These are phyloP conservation scores for Apodemia mormo DNA, from an alignment of 2,888 invertebrate genomes.

Conservation along the genomic window DNA sequence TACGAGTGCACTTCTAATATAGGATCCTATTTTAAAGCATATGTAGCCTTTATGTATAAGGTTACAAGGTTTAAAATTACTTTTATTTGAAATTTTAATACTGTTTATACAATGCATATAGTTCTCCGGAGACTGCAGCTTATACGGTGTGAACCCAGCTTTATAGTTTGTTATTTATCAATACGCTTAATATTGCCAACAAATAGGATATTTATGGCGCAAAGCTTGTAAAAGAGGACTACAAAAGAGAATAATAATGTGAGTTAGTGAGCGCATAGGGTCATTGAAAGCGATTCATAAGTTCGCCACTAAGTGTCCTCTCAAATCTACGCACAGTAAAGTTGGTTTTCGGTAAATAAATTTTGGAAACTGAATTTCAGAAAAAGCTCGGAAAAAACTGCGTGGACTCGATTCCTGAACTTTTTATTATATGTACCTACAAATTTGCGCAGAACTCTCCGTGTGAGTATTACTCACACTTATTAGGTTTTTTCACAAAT, in stretches of 20 bases:
- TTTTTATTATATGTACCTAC: too few relatives aligned
- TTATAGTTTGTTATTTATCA: constrained; percentile 5
- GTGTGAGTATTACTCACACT: too few relatives aligned
- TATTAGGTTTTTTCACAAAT: too few relatives aligned
- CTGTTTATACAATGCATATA: background rate
- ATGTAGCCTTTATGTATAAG: background rate
- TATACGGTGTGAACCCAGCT: background rate
- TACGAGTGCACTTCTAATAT: background rate
- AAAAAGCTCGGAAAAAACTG: too few relatives aligned
- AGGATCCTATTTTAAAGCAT: background rate
- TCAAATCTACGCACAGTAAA: too few relatives aligned
- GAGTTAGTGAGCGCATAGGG: too few relatives aligned
- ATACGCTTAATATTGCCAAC: constrained; percentile 3
- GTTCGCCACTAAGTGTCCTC: too few relatives aligned
- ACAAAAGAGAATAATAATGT: background rate
- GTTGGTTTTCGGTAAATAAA: too few relatives aligned
- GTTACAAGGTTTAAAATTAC: background rate
- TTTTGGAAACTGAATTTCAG: too few relatives aligned
- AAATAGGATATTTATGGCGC: background rate
- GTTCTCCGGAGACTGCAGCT: background rate
- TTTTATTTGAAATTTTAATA: background rate
- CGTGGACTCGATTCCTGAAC: too few relatives aligned
- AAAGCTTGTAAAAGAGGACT: background rate
- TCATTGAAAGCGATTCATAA: too few relatives aligned
- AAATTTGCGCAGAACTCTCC: too few relatives aligned